Conservation (phyloP, 2,797 vertebrate genomes). For the Malurus splendens region DNA sequence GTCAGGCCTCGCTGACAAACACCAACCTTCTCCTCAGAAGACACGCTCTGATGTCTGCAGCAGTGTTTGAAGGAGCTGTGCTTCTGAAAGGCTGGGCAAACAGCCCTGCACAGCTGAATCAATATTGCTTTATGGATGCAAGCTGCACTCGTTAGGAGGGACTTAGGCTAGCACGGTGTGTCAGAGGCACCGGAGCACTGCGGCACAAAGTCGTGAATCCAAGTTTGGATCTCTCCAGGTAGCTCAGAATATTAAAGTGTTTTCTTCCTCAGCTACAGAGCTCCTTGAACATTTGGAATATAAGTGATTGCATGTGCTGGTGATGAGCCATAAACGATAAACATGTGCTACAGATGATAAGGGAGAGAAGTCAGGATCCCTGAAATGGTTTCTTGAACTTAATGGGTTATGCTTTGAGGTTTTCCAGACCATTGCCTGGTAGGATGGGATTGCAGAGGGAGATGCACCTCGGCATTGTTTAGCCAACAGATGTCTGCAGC, state of each 20-base stretch:
- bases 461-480: conserved; percentile 13
- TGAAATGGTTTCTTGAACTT: conserved; percentile 33
- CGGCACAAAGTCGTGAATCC: background rate
- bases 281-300: background rate
- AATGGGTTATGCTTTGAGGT: background rate
- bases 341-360: conserved; percentile 45
- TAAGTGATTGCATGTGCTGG: conserved; percentile 11
- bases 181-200: background rate
- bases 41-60: background rate
- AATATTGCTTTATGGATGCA: conserved; percentile 23
- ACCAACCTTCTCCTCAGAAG: conserved; percentile 2
- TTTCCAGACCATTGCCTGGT: conserved; percentile 22
- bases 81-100: background rate
- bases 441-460: conserved; percentile 1
- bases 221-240: background rate
- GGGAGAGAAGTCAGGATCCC: conserved; percentile 12
- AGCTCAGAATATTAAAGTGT: conserved; percentile 12
- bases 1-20: background rate
- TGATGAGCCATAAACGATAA: conserved; percentile 42
- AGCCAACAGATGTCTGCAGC: conserved; percentile 27
- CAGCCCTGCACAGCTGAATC: conserved; percentile 24
- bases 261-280: background rate
- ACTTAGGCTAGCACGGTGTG: background rate
- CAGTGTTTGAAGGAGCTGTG: background rate
- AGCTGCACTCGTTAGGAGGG: background rate